Evolutionary conservation across 1,140 invertebrate species (phyloP), one percentile per base, ranked within the genome.

Genomic region (Bombus polaris): DNA sequence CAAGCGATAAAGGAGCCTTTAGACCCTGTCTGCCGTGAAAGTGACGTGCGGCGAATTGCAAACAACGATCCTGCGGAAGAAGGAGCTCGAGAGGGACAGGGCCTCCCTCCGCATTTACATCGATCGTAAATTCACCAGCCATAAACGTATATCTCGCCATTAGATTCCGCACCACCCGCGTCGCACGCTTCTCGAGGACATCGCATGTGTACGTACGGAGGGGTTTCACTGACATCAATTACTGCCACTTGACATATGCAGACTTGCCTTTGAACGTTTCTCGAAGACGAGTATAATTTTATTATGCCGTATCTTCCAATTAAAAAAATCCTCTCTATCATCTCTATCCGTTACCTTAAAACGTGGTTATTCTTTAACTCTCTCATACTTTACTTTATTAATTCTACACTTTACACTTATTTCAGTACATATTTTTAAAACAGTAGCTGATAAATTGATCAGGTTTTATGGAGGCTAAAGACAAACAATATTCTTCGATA

Each of bases 71-170:
- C 78, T 28, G 79, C 42, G 66, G 70, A 81, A 77, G 77, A 85
- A 81, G 78, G 62, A 76, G 35, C 53, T 42, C 70, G 32, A 72
- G 80, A 77, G 73, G 72, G 80, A 71, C 62, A 65, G 62, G 62
- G 12, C 22, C 62, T 86, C 66, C 66, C 73, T 68, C 81, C 79
- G 73, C 65, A 86, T 88, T 86, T 81, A 66, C 68, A 82, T 88
- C 66, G 78, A 77, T 75, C 78, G 84, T 88, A 88, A 88, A 86
- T 88, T 88, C 83, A 74, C 53, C 72, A 74, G 44, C 87, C 86
- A 87, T 87, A 85, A 86, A 85, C 86, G 86, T 87, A 84, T 75
- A 85, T 80, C 86, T 87, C 86, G 86, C 82, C 76, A 59, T 87
- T 87, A 87, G 86, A 82, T 70, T 82, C 72, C 73, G 73, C 66